Evolutionary conservation across 2,113 vertebrate species (phyloP).

Genomic region (Struthio camelus): DNA sequence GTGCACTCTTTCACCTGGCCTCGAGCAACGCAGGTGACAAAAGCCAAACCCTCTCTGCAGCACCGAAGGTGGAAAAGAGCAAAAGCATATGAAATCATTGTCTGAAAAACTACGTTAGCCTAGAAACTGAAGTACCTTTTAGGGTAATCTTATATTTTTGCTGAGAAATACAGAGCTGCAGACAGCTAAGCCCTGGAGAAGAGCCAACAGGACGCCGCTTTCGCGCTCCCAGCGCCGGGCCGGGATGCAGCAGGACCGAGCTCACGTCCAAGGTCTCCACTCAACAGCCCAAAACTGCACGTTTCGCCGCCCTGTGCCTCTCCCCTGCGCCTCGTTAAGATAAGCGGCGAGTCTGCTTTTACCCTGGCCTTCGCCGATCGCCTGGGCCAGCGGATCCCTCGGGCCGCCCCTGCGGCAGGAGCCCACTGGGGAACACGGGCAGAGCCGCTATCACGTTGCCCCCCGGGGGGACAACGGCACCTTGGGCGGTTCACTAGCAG

Average conservation of each 20-base stretch:
- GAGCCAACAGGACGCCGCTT: neutral
- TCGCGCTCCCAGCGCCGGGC: neutral
- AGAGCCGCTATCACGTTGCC: neutral
- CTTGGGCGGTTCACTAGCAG: constrained; percentile 19
- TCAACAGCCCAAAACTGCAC: neutral
- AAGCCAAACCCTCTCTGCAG: neutral
- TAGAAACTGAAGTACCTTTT: neutral
- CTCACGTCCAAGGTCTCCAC: neutral
- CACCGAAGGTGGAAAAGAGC: neutral
- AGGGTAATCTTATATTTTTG: neutral
- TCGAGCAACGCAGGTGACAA: neutral
- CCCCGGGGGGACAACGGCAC: neutral
- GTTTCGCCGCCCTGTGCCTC: neutral
- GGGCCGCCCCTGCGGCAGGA: neutral
- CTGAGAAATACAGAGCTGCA: neutral
- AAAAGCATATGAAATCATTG: neutral
- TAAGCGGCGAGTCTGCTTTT: neutral
- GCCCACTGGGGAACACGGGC: neutral
- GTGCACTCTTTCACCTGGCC: neutral
- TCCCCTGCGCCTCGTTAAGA: neutral
- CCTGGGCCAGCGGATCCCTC: neutral
- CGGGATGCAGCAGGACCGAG: neutral
- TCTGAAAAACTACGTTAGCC: neutral
- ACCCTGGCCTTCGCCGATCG: neutral
- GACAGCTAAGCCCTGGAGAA: neutral